Percentiles rank a stretch among this genome's conserved stretches.
Conservation (phyloP, 2,797 vertebrate genomes). For the Coregonus sp. region DNA sequence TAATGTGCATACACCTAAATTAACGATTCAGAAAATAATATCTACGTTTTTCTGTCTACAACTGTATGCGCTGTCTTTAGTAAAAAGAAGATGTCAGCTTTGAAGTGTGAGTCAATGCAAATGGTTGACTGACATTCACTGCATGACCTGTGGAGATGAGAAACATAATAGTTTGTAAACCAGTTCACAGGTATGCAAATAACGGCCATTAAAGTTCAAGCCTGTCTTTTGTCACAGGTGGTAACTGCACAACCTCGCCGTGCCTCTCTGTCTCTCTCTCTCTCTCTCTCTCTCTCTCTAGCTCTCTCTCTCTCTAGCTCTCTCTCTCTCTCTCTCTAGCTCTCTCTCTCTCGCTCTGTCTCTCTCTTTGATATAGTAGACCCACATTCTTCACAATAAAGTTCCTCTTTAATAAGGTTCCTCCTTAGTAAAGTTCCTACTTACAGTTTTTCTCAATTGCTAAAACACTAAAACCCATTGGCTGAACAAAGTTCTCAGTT, state of each 20-base stretch:
- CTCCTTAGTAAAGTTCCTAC: constrained; percentile 60
- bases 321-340: background rate
- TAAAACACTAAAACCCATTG: too few species aligned
- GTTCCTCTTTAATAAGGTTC: constrained; percentile 31
- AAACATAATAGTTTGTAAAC: constrained; percentile 23
- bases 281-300: background rate
- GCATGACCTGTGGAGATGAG: constrained; percentile 3
- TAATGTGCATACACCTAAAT: background rate
- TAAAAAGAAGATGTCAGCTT: constrained; percentile 56
- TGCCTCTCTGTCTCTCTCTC: too few species aligned
- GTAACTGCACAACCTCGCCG: too few species aligned
- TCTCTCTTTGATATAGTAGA: background rate
- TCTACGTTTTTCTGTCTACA: background rate
- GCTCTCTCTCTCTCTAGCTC: too few species aligned
- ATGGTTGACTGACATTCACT: too few species aligned
- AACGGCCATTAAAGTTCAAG: too few species aligned
- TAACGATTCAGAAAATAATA: background rate
- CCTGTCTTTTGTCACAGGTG: too few species aligned
- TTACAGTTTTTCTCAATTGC: background rate
- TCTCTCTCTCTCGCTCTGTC: constrained; percentile 11
- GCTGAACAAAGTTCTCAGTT: too few species aligned
- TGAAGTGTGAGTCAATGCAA: background rate
- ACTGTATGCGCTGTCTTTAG: background rate
- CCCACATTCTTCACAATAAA: too few species aligned
- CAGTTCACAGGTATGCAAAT: constrained; percentile 17